phyloP scores from a whole-genome alignment of 2,797 vertebrate species.

The Sciurus carolinensis region DNA sequence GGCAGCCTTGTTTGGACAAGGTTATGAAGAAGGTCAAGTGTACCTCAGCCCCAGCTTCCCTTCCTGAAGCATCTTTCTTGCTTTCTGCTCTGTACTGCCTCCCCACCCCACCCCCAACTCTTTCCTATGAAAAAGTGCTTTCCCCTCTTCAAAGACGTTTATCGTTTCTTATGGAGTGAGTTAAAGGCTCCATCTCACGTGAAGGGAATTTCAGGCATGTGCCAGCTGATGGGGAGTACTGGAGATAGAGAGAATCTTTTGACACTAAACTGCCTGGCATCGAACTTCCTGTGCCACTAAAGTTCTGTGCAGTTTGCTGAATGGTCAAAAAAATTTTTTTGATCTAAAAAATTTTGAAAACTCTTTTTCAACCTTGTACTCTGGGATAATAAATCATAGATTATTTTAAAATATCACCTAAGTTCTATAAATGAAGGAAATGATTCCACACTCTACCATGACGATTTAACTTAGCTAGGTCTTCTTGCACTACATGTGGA shows the following conservation, averaged over 20 bases:
- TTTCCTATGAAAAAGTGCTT: conserved; percentile 16
- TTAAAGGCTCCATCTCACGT: neutral
- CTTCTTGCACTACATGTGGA: neutral
- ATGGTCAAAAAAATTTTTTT: neutral
- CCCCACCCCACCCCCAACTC: neutral
- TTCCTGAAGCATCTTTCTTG: conserved; percentile 10
- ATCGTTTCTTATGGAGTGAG: neutral
- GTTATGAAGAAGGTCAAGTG: neutral
- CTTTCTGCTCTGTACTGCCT: neutral
- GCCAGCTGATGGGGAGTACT: neutral
- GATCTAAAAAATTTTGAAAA: conserved; percentile 19
- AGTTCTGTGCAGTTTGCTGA: neutral
- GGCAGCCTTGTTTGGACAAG: neutral
- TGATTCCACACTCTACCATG: neutral
- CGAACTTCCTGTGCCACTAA: neutral
- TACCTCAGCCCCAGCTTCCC: neutral
- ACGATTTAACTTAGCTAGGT: neutral
- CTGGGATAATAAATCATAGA: neutral
- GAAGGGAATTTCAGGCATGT: neutral
- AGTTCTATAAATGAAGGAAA: conserved; percentile 44
- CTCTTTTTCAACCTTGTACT: neutral
- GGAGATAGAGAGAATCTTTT: neutral
- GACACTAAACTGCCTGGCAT: too few species aligned
- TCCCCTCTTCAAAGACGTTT: neutral
- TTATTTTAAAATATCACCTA: conserved; percentile 54